Evolutionary conservation across 2,113 vertebrate species (phyloP), one percentile per base, ranked within the genome.

Genomic region (Grus americana): DNA sequence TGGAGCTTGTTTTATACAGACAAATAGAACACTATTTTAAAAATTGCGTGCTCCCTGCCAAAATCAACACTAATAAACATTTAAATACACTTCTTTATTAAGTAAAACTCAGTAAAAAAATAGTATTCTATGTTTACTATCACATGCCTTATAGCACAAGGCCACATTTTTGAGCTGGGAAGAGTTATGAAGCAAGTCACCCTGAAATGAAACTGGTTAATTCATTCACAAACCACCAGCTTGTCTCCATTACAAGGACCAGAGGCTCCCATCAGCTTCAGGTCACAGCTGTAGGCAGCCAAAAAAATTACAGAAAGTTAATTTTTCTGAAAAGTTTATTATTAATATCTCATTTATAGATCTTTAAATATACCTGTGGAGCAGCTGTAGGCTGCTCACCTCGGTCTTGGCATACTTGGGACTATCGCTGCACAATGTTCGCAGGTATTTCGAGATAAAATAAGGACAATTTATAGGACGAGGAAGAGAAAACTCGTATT

Each of bases 211-310:
- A 73, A 58, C 55, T 7, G 12, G 19, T 63, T 47, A 26, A 68
- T 52, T 34, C 19, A 16, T 20, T 30, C 38, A 49, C 36, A 71
- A 63, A 65, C 26, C 50, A 79, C 22, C 24, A 66, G 20, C 12
- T 50, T 70, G 9, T n/a, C 50, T 34, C 58, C 4, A 0, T 44
- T 19, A 29, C 1, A 2, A 75, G 32, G 44, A 50, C 30, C n/a
- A 70, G 42, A 57, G 44, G 46, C 27, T 49, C 42, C 79, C 11
- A 13, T 18, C 30, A 66, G 11, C 36, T 88, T 59, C 30, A 67
- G 18, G n/a, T n/a, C n/a, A 76, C 13, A 20, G 55, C 19, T 55
- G 50, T 0, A 7, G 4, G 3, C 57, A 72, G 12, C 12, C 1
- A 52, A 79, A 71, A 54, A n/a, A 22, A 12, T 2, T 2, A 52